Percentiles rank a stretch among this genome's conserved stretches.
Evolutionary conservation across 37 sponge, comb jelly and placozoan species (phyloP).

Genomic region (Chondrilla cf. caribensis): DNA sequence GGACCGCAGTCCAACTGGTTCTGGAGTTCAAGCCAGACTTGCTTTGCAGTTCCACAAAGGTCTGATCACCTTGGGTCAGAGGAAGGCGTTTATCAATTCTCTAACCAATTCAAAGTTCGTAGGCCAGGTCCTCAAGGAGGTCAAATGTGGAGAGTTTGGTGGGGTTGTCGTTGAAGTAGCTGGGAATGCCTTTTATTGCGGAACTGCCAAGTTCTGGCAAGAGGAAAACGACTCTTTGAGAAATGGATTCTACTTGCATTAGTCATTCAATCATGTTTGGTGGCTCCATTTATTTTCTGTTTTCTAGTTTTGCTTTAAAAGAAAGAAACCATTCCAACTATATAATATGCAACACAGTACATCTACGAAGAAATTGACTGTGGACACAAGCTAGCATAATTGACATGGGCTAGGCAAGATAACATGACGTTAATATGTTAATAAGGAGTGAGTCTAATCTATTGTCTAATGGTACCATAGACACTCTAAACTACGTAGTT

Average conservation of each 20-base stretch:
- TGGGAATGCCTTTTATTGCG: conserved; percentile 77
- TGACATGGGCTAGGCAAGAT: too few relatives aligned
- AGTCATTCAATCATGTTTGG: neutral
- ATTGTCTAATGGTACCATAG: too few relatives aligned
- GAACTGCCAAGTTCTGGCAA: conserved; percentile 50
- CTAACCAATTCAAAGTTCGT: conserved; percentile 50
- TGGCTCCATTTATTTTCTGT: neutral
- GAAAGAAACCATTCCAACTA: too few relatives aligned
- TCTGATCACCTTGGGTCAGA: conserved; percentile 44
- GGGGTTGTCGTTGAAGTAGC: conserved; percentile 77
- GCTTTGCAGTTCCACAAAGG: conserved; percentile 77
- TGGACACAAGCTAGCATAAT: too few relatives aligned
- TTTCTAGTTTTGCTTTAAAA: too few relatives aligned
- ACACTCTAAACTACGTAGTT: too few relatives aligned
- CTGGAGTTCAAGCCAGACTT: conserved; percentile 69
- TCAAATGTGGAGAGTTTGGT: conserved; percentile 27
- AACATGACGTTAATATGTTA: too few relatives aligned
- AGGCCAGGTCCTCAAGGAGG: conserved; percentile 48
- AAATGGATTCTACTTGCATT: conserved; percentile 53
- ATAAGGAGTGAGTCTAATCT: too few relatives aligned
- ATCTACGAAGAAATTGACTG: too few relatives aligned
- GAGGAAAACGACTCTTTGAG: conserved; percentile 59
- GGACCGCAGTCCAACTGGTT: conserved; percentile 82
- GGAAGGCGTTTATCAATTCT: conserved; percentile 33
- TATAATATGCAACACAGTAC: too few relatives aligned